Conservation (phyloP, 2,888 invertebrate species). For the Cylindroiulus punctatus region DNA sequence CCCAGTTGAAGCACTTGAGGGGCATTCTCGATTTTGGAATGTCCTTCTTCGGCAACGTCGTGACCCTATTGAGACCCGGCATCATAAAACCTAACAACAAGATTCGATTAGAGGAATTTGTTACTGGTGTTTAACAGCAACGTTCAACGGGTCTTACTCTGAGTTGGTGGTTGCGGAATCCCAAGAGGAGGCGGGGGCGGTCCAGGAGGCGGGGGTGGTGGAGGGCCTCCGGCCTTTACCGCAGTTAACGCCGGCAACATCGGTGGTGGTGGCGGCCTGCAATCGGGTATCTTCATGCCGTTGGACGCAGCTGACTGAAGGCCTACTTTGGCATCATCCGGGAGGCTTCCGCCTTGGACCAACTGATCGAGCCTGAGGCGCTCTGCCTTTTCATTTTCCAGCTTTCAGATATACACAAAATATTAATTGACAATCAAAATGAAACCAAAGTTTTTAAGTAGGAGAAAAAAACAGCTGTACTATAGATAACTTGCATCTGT, state of each 20-base stretch:
- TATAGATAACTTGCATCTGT: too few relatives aligned
- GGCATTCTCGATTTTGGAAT: conserved; percentile 93
- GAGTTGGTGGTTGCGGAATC: conserved; percentile 67
- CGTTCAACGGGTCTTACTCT: not conserved
- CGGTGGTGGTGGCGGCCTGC: conserved; percentile 62
- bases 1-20: conserved; percentile 97
- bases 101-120: not conserved
- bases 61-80: not conserved
- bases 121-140: not conserved
- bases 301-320: conserved; percentile 61
- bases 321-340: conserved; percentile 87
- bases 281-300: conserved; percentile 59
- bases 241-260: conserved; percentile 57
- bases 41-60: conserved; percentile 73
- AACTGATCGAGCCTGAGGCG: conserved; percentile 83
- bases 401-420: conserved; percentile 60
- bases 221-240: conserved; percentile 57
- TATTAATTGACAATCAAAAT: not conserved
- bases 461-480: too few relatives aligned
- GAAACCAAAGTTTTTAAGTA: too few relatives aligned
- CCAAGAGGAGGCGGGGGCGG: conserved; percentile 70
- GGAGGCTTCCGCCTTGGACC: conserved; percentile 89
- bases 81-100: conserved; percentile 55
- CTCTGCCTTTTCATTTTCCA: conserved; percentile 70
- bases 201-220: conserved; percentile 67